phyloP scores from a whole-genome alignment of 1,140 invertebrate genomes.

The Drosophila mayri region DNA sequence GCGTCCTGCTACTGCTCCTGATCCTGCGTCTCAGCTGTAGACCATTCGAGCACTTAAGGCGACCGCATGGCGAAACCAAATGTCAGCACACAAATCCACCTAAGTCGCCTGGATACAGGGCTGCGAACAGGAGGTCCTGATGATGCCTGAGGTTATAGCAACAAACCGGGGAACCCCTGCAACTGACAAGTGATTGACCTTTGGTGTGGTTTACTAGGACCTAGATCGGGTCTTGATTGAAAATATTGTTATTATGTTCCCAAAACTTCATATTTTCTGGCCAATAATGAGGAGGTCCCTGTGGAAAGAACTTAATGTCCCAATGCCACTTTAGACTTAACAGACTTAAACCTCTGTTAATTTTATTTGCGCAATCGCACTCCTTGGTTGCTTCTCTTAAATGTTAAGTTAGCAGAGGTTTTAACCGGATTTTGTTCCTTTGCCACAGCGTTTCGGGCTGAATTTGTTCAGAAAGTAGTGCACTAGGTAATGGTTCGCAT shows the following conservation, averaged over 20 bases:
- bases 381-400: conserved; percentile 50
- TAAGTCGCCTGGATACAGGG: conserved; percentile 35
- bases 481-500: conserved; percentile 63
- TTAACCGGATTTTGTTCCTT: conserved; percentile 15
- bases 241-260: conserved; percentile 10
- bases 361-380: conserved; percentile 60
- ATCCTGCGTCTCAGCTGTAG: conserved; percentile 1
- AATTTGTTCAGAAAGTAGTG: conserved; percentile 26
- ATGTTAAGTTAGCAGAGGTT: conserved; percentile 56
- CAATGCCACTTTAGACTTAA: conserved; percentile 15
- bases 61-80: conserved; percentile 63
- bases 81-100: conserved; percentile 57
- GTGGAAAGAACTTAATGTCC: not conserved
- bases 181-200: conserved; percentile 15
- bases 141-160: conserved; percentile 13
- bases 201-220: not conserved
- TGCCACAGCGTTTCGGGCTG: conserved; percentile 31
- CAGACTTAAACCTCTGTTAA: conserved; percentile 24
- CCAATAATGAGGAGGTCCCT: not conserved
- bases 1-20: not conserved
- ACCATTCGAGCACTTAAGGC: conserved; percentile 38
- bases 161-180: not conserved
- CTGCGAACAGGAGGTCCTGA: conserved; percentile 15
- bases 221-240: not conserved
- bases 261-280: conserved; percentile 5